phyloP scores from a whole-genome alignment of 1,140 invertebrate genomes.

The Polypedilum vanderplanki region DNA sequence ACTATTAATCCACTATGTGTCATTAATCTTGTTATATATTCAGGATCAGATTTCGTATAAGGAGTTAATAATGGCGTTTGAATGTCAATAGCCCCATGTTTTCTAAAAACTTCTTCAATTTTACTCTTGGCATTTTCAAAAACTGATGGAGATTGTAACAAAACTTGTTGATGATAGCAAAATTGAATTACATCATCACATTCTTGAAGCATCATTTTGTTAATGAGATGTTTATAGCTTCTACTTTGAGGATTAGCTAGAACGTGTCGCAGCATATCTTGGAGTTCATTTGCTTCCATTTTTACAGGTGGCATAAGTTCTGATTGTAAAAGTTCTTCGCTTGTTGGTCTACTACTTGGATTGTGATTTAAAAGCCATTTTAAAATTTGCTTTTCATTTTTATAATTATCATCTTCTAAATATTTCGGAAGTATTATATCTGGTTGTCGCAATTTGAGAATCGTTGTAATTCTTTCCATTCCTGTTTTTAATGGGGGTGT shows the following conservation, averaged over 20 bases:
- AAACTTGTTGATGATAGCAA: slow-evolving; percentile 63
- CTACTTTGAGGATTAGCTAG: slow-evolving; percentile 73
- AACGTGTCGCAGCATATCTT: slow-evolving; percentile 70
- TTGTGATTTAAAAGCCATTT: slow-evolving; percentile 81
- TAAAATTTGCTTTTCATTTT: slow-evolving; percentile 42
- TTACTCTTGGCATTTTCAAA: slow-evolving; percentile 44
- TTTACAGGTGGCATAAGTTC: slow-evolving; percentile 63
- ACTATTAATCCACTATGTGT: slow-evolving; percentile 75
- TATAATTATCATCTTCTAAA: slow-evolving; percentile 39
- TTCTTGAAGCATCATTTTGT: slow-evolving; percentile 60
- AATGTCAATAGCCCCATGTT: slow-evolving; percentile 69
- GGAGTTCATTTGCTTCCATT: slow-evolving; percentile 72
- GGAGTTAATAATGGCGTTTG: slow-evolving; percentile 71
- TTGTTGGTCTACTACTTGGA: slow-evolving; percentile 70
- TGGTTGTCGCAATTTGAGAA: slow-evolving; percentile 58
- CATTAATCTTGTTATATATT: slow-evolving; percentile 71
- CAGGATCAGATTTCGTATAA: slow-evolving; percentile 47
- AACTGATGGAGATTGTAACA: slow-evolving; percentile 38
- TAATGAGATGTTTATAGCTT: slow-evolving; percentile 70
- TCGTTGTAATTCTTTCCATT: slow-evolving; percentile 80
- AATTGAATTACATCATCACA: slow-evolving; percentile 60
- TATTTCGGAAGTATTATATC: slow-evolving; percentile 55
- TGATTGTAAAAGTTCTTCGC: slow-evolving; percentile 72
- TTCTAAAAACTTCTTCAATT: slow-evolving; percentile 60
- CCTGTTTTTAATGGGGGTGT: slow-evolving; percentile 63